Conservation (phyloP, 2,888 invertebrate genomes). For the Helleia helle region DNA sequence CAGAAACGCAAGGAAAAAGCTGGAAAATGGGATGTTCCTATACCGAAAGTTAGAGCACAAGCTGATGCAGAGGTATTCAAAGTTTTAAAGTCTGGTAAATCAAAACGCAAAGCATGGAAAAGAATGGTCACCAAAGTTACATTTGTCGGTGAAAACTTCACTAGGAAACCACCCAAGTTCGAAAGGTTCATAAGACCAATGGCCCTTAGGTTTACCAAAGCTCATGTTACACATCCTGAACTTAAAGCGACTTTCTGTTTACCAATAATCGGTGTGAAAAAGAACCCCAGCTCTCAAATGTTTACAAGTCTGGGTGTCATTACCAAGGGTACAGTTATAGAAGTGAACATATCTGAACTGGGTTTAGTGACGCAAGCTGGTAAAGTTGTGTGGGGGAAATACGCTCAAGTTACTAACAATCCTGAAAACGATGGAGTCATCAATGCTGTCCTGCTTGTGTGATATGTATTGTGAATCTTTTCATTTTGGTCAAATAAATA, state of each 20-base stretch:
- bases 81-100: slow-evolving; percentile 92
- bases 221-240: slow-evolving; percentile 99
- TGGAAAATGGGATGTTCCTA: slow-evolving; percentile 99
- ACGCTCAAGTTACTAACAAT: slow-evolving; percentile 99
- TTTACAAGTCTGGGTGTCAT: slow-evolving; percentile 98
- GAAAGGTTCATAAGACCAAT: slow-evolving; percentile 98
- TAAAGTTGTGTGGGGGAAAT: slow-evolving; percentile 99
- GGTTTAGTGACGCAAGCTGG: slow-evolving; percentile 99
- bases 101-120: slow-evolving; percentile 97
- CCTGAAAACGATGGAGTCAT: slow-evolving; percentile 99
- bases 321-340: slow-evolving; percentile 98
- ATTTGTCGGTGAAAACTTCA: slow-evolving; percentile 98
- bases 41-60: slow-evolving; percentile 97
- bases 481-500: slow-evolving; percentile 19
- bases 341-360: slow-evolving; percentile 98
- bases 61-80: slow-evolving; percentile 98
- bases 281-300: slow-evolving; percentile 98
- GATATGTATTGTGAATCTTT: slow-evolving; percentile 34
- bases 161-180: slow-evolving; percentile 98
- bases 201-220: slow-evolving; percentile 96
- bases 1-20: slow-evolving; percentile 99
- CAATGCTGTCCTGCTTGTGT: slow-evolving; percentile 97
- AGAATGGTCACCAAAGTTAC: slow-evolving; percentile 99
- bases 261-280: slow-evolving; percentile 99
- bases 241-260: slow-evolving; percentile 97